Base-by-base conservation (phyloP, 2,113 vertebrate species). In the Dascyllus trimaculatus region DNA sequence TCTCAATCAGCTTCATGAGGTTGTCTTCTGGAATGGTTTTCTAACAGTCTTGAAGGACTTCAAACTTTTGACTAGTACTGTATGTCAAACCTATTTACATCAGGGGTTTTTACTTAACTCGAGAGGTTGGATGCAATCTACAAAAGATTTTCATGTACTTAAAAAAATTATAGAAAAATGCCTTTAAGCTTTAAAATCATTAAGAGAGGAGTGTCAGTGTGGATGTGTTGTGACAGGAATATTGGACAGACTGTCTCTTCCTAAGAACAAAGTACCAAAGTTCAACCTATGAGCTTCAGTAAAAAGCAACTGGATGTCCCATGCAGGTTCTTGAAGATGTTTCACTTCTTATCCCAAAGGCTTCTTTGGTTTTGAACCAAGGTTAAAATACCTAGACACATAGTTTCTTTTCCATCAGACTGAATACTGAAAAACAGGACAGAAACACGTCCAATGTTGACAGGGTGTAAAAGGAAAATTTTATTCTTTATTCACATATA, bases 171-270 rank as follows among this genome's bases (percentile, higher is more conserved):
- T 19, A 21, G n/a, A 2, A 15, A 22, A 19, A 52, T 71, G 25
- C 49, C 29, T 53, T 70, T 6, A 73, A 56, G 53, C 25, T 29
- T 58, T 64, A 66, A 35, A 14, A 52, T 17, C 19, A 60, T 65
- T 49, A 75, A 71, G 35, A 65, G 48, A 71, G 81, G 60, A 43
- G 74, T 63, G 68, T 63, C 60, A 26, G 26, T 59, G 43, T 45
- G 61, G 35, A 52, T 67, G 46, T 66, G 64, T 78, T 62, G 26
- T 32, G 43, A 11, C 54, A 71, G 58, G 73, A 80, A 52, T 13
- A 24, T 57, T 69, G 26, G 25, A 8, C 15, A 5, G 0, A 54
- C 38, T 72, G 13, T 26, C 19, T 15, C 29, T 49, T 60, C 52
- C 59, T 38, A 45, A 4, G 4, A 81, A 52, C 11, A 29, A 64